phyloP scores from a whole-genome alignment of 1,140 invertebrate species.

The Pachyrhynchus sulphureomaculatus region DNA sequence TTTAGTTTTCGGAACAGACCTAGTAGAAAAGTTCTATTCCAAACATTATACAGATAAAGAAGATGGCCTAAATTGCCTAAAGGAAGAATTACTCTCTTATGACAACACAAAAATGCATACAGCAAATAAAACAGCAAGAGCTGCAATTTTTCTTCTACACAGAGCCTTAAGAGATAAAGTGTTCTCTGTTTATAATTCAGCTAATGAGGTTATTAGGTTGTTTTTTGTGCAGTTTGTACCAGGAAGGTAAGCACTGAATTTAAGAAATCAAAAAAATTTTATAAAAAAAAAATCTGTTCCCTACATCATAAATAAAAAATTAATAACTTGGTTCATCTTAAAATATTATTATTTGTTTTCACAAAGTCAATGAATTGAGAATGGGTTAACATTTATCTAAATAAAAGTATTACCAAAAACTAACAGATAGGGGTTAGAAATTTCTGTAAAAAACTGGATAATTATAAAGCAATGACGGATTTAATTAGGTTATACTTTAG shows the following conservation, averaged over 20 bases:
- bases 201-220: slow-evolving; percentile 74
- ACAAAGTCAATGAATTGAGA: no score
- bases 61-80: slow-evolving; percentile 77
- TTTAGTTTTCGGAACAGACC: slow-evolving; percentile 82
- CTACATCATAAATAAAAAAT: no score
- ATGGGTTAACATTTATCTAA: no score
- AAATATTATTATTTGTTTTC: no score
- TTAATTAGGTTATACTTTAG: no score
- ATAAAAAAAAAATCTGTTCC: no score
- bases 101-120: slow-evolving; percentile 57
- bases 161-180: slow-evolving; percentile 80
- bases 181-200: slow-evolving; percentile 78
- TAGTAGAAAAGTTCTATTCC: slow-evolving; percentile 92
- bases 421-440: no score
- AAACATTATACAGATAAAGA: slow-evolving; percentile 92
- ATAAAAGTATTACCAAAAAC: no score
- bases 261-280: no score
- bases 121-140: slow-evolving; percentile 75
- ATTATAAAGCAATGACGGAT: no score
- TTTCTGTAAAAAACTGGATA: no score
- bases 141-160: slow-evolving; percentile 74
- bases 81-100: slow-evolving; percentile 68
- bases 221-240: slow-evolving; percentile 79
- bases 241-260: slow-evolving; percentile 67
- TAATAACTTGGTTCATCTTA: no score